These are phyloP conservation scores for Drosophila meridiana DNA, from an alignment of 2,888 invertebrate species.

Conservation along the genomic window DNA sequence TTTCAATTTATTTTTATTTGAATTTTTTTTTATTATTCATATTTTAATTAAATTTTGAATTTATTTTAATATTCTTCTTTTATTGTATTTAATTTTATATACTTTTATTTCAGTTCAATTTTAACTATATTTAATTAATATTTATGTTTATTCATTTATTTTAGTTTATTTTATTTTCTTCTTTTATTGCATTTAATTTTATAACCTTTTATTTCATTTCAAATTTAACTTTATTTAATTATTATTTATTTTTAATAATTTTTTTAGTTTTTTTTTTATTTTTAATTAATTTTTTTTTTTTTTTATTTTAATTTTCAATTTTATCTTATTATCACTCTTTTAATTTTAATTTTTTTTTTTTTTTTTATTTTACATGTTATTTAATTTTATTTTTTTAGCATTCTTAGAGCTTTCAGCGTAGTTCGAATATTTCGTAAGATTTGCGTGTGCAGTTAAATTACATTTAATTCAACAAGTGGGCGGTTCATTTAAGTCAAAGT, in stretches of 20 bases:
- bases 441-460: constrained; percentile 54
- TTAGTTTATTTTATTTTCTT: not conserved
- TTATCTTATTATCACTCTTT: not conserved
- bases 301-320: not conserved
- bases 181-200: not conserved
- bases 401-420: not conserved
- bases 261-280: too few relatives aligned
- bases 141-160: not conserved
- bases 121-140: too few relatives aligned
- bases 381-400: not conserved
- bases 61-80: too few relatives aligned
- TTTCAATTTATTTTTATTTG: too few relatives aligned
- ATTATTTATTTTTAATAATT: not conserved
- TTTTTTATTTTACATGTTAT: not conserved
- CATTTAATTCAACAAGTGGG: constrained; percentile 69
- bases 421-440: constrained; percentile 17
- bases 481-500: constrained; percentile 54
- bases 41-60: too few relatives aligned
- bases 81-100: too few relatives aligned
- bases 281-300: not conserved
- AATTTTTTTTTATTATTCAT: too few relatives aligned
- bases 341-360: not conserved
- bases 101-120: too few relatives aligned
- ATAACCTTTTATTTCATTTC: too few relatives aligned
- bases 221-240: not conserved